Conservation (phyloP, 1,140 invertebrate species). For the Sinella curviseta region DNA sequence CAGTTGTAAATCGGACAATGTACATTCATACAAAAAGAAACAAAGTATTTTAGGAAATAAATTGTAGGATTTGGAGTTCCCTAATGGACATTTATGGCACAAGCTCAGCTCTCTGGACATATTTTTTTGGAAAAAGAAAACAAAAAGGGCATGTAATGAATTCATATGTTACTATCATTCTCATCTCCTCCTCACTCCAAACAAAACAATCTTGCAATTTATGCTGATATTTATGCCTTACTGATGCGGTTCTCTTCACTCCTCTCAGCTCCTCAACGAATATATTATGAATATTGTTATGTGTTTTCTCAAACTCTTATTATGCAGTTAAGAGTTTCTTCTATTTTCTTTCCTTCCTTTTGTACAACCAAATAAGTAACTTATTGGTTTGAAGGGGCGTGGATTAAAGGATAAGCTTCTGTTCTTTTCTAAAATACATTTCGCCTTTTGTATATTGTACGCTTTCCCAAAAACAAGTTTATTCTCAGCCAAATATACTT, state of each 20-base stretch:
- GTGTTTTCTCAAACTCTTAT: too few relatives aligned
- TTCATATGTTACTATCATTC: too few relatives aligned
- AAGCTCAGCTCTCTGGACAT: not conserved
- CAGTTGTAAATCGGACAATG: too few relatives aligned
- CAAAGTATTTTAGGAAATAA: not conserved
- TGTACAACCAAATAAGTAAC: not conserved
- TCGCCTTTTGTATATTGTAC: too few relatives aligned
- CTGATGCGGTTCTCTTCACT: not conserved
- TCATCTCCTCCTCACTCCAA: not conserved
- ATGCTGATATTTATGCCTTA: not conserved
- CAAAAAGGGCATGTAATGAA: not conserved
- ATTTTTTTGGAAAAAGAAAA: not conserved
- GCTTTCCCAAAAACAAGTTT: not conserved
- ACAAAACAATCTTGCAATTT: slow-evolving; percentile 13
- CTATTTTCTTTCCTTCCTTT: too few relatives aligned
- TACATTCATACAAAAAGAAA: too few relatives aligned
- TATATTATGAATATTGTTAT: too few relatives aligned
- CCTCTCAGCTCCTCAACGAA: too few relatives aligned
- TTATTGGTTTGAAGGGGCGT: slow-evolving; percentile 2
- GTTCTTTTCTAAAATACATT: too few relatives aligned
- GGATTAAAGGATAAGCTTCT: slow-evolving; percentile 13
- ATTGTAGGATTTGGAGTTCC: not conserved
- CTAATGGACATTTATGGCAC: not conserved
- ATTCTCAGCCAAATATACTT: not conserved
- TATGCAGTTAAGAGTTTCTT: too few relatives aligned